Evolutionary conservation across 2,113 vertebrate species (phyloP).

Genomic region (Brachypodius melanocephalos): DNA sequence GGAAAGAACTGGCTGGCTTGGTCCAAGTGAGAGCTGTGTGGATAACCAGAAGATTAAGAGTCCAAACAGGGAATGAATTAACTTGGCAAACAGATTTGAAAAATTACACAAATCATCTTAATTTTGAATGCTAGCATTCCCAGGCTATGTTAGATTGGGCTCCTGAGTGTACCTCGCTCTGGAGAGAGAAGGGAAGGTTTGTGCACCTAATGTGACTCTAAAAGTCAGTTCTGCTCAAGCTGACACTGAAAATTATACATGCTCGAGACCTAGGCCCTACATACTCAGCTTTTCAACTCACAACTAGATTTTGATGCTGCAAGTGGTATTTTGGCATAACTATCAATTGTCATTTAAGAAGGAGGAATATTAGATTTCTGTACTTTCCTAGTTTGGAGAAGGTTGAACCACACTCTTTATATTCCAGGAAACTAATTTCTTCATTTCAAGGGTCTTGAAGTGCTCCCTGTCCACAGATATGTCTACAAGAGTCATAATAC

Average conservation of each 20-base stretch:
- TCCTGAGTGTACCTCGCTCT: neutral
- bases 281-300: neutral
- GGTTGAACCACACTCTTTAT: neutral
- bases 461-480: rapidly evolving
- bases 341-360: neutral
- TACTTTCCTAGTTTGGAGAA: neutral
- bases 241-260: neutral
- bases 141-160: neutral
- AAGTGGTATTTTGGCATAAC: neutral
- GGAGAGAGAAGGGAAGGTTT: neutral
- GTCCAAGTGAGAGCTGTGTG: neutral
- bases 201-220: neutral
- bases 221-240: neutral
- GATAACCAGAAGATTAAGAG: neutral
- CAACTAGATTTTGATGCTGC: neutral
- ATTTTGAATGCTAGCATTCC: neutral
- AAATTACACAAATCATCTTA: neutral
- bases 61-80: neutral
- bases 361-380: neutral
- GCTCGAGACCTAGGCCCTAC: rapidly evolving
- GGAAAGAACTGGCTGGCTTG: neutral
- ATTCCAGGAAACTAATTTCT: neutral
- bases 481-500: neutral
- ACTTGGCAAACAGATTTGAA: neutral
- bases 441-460: neutral